Conservation (phyloP, 2,888 invertebrate genomes). For the Ptilodon capucinus region DNA sequence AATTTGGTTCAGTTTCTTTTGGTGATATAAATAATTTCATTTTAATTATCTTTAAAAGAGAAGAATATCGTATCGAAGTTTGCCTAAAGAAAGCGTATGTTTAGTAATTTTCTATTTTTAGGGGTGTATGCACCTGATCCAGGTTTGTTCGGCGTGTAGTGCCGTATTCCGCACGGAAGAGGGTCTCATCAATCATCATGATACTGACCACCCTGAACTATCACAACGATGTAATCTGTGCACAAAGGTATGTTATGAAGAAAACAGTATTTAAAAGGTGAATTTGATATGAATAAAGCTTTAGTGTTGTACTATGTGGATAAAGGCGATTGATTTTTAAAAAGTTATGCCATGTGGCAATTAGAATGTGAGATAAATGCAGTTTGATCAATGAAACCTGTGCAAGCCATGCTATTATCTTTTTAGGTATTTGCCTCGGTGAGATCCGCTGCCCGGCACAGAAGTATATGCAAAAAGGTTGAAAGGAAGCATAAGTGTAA, state of each 20-base stretch:
- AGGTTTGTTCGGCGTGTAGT: constrained; percentile 62
- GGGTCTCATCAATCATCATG: constrained; percentile 61
- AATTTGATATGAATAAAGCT: no score
- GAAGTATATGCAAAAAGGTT: constrained; percentile 57
- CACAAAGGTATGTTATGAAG: constrained; percentile 55
- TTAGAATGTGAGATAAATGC: no score
- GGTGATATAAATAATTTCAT: no score
- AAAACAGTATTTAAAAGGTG: neutral
- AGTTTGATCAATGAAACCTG: no score
- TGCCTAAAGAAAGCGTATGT: no score
- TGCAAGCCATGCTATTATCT: neutral
- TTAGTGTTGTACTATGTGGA: no score
- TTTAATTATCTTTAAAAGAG: no score
- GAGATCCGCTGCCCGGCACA: constrained; percentile 77
- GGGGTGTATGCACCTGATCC: constrained; percentile 41
- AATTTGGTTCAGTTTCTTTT: no score
- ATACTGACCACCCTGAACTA: constrained; percentile 71
- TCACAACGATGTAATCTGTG: constrained; percentile 79
- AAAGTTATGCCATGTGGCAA: no score
- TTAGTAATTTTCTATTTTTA: constrained; percentile 24
- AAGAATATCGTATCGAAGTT: no score
- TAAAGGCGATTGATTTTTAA: no score
- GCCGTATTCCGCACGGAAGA: constrained; percentile 55
- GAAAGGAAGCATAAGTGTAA: constrained; percentile 64
- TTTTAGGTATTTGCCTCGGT: constrained; percentile 68